A percentile compares a stretch with the other conserved stretches of the same genome.
Evolutionary conservation across 92 coral and sea anemone genomes (phyloP).

Genomic region (Pocillopora grandis): DNA sequence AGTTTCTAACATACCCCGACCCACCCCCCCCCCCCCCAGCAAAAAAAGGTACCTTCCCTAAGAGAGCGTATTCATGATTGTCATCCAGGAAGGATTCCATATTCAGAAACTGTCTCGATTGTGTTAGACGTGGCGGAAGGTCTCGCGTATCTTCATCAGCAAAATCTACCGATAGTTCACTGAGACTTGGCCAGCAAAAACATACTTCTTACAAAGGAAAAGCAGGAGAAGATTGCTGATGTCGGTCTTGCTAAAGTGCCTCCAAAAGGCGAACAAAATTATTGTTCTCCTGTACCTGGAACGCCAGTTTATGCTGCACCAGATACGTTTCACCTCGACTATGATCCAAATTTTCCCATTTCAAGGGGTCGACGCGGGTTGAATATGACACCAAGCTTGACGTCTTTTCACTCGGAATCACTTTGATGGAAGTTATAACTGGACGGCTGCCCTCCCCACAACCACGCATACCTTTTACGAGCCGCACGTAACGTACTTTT

Average conservation of each 20-base stretch:
- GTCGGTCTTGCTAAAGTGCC: slow-evolving; percentile 51
- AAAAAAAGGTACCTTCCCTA: not conserved
- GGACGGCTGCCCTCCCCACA: slow-evolving; percentile 34
- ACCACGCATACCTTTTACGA: not conserved
- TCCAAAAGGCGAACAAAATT: slow-evolving; percentile 8
- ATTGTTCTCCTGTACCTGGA: slow-evolving; percentile 47
- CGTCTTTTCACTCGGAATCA: slow-evolving; percentile 52
- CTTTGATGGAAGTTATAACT: slow-evolving; percentile 46
- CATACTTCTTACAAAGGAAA: slow-evolving; percentile 35
- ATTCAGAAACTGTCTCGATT: slow-evolving; percentile 39
- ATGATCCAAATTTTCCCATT: not conserved
- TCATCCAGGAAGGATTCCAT: slow-evolving; percentile 30
- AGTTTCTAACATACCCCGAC: too few relatives aligned
- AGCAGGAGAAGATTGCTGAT: slow-evolving; percentile 59
- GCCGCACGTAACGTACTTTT: not conserved
- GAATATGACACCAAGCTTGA: slow-evolving; percentile 50
- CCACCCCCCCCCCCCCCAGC: too few relatives aligned
- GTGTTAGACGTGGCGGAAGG: slow-evolving; percentile 61
- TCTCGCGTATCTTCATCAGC: slow-evolving; percentile 35
- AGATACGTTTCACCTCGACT: slow-evolving; percentile 25
- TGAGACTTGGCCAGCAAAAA: slow-evolving; percentile 53
- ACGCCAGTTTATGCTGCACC: slow-evolving; percentile 56
- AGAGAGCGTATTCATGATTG: not conserved
- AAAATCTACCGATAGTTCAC: slow-evolving; percentile 46
- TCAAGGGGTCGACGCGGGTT: not conserved